These are phyloP conservation scores for Numenius arquata DNA, from an alignment of 2,113 vertebrate genomes.

Conservation along the genomic window DNA sequence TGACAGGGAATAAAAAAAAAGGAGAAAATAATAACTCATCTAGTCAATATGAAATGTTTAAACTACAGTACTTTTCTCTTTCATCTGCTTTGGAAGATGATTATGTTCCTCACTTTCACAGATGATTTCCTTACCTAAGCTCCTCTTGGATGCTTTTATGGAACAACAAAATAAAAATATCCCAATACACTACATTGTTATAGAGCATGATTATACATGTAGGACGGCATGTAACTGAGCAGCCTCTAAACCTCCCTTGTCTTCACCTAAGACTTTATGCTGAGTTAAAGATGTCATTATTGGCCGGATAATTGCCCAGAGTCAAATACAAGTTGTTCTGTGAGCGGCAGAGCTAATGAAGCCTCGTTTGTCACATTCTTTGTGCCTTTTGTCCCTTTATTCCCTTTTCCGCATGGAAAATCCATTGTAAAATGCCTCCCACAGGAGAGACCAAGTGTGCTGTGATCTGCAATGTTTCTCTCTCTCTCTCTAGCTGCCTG, in stretches of 20 bases:
- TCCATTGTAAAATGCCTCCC: neutral
- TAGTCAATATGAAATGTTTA: neutral
- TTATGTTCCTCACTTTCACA: neutral
- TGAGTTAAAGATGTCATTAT: neutral
- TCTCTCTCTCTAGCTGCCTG: neutral
- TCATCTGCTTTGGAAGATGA: neutral
- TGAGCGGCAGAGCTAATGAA: neutral
- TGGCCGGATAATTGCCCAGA: neutral
- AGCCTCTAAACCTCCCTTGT: neutral
- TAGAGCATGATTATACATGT: rapidly evolving
- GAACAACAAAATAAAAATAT: neutral
- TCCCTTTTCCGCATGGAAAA: neutral
- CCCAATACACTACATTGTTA: neutral
- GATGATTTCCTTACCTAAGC: neutral
- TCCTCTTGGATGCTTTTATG: neutral
- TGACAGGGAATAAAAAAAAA: neutral
- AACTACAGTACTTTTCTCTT: neutral
- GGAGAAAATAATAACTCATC: neutral
- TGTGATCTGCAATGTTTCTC: neutral
- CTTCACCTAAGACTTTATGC: neutral
- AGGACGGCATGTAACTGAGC: neutral
- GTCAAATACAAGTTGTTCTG: neutral
- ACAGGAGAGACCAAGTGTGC: neutral
- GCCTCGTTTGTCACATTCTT: neutral
- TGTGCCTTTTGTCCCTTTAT: neutral